phyloP scores from a whole-genome alignment of 1,140 invertebrate species.

The Zaprionus ornatus region DNA sequence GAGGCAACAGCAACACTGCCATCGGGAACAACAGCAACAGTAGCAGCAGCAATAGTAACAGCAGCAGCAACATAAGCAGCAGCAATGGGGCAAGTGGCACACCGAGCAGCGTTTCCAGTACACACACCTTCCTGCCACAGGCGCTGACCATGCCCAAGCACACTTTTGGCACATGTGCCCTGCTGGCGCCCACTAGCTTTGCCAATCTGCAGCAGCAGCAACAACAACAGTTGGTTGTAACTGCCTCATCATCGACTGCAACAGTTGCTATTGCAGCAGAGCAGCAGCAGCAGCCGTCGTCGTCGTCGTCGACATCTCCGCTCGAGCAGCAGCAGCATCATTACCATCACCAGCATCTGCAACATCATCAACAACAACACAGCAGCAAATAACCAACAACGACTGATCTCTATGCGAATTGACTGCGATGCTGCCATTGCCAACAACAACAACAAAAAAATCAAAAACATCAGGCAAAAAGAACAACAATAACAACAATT shows the following conservation, averaged over 20 bases:
- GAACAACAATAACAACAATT: constrained; percentile 1
- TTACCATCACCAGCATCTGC: constrained; percentile 44
- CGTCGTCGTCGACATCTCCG: constrained; percentile 25
- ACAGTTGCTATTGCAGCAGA: constrained; percentile 3
- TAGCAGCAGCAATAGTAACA: constrained; percentile 21
- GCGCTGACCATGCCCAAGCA: constrained; percentile 71
- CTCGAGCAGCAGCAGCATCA: constrained; percentile 22
- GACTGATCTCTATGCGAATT: constrained; percentile 82
- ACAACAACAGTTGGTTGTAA: constrained; percentile 30
- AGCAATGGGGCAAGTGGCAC: constrained; percentile 27
- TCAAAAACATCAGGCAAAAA: constrained; percentile 11
- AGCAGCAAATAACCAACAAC: constrained; percentile 75
- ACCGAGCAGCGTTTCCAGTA: constrained; percentile 33
- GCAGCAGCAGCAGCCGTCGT: constrained; percentile 23
- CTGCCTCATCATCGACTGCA: constrained; percentile 32
- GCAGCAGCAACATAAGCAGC: constrained; percentile 30
- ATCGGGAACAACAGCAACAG: constrained; percentile 15
- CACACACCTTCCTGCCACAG: constrained; percentile 40
- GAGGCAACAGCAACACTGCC: constrained; percentile 12
- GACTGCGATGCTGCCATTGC: constrained; percentile 72
- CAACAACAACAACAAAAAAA: constrained; percentile 13
- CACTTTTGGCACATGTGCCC: constrained; percentile 78
- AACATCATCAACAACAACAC: constrained; percentile 54
- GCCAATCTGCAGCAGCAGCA: constrained; percentile 57
- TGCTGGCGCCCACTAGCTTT: constrained; percentile 76